phyloP scores from a whole-genome alignment of 2,888 invertebrate genomes.

The Perizoma flavofasciatum region DNA sequence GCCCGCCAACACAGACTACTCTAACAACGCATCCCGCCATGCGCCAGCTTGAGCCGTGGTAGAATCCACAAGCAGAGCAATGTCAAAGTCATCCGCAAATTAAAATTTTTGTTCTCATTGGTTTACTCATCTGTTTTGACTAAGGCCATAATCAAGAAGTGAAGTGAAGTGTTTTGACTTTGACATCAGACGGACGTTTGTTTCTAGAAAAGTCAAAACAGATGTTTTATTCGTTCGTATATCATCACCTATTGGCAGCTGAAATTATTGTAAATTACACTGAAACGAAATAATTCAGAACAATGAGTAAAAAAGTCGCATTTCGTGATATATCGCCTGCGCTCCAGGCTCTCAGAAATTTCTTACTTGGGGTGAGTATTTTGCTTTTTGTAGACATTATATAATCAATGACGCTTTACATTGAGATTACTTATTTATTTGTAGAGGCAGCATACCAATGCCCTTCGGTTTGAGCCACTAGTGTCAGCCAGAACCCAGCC shows the following conservation, averaged over 20 bases:
- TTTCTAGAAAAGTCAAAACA: constrained; percentile 2
- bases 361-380: constrained; percentile 86
- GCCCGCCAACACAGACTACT: no score
- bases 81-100: no score
- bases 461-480: constrained; percentile 87
- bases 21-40: no score
- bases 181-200: not conserved
- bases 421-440: constrained; percentile 36
- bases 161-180: not conserved
- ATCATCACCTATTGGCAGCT: no score
- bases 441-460: constrained; percentile 84
- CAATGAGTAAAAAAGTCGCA: constrained; percentile 69
- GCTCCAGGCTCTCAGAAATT: constrained; percentile 85
- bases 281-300: constrained; percentile 25
- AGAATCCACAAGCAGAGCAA: no score
- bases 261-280: not conserved
- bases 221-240: not conserved
- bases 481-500: constrained; percentile 91
- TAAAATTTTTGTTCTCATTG: no score
- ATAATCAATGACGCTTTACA: constrained; percentile 45
- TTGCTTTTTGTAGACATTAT: constrained; percentile 48
- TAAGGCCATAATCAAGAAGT: no score
- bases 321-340: constrained; percentile 87
- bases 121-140: not conserved
- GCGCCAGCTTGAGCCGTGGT: no score